Percentiles rank a stretch among this genome's conserved stretches.
phyloP scores from a whole-genome alignment of 1,140 invertebrate species.

The Drosophila littoralis region DNA sequence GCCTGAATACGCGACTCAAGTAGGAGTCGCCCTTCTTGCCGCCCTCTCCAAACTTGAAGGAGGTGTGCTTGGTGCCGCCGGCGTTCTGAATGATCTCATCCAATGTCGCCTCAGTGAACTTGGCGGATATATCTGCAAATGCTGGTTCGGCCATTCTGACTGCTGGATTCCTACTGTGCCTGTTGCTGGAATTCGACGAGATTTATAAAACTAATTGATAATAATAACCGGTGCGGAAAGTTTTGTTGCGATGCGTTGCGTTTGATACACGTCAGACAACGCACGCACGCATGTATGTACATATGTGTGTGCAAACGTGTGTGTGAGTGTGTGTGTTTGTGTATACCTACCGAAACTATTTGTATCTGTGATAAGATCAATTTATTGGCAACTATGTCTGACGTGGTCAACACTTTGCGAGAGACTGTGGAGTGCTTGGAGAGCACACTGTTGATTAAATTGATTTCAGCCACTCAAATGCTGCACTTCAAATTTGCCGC shows the following conservation, averaged over 20 bases:
- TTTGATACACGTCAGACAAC: conserved; percentile 57
- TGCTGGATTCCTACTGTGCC: conserved; percentile 14
- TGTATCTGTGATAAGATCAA: conserved; percentile 25
- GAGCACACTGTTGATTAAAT: not conserved
- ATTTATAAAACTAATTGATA: conserved; percentile 20
- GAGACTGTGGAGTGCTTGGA: not conserved
- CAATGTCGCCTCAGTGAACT: conserved; percentile 85
- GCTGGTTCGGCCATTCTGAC: conserved; percentile 49
- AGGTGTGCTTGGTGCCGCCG: conserved; percentile 83
- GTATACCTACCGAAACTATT: conserved; percentile 14
- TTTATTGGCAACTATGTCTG: conserved; percentile 18
- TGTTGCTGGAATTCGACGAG: not conserved
- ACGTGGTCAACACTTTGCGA: conserved; percentile 17
- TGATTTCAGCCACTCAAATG: not conserved
- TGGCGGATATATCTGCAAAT: conserved; percentile 72
- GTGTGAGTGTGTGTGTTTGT: not conserved
- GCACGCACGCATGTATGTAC: not conserved
- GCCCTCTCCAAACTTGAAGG: conserved; percentile 85
- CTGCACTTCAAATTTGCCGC: conserved; percentile 28
- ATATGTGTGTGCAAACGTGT: not conserved
- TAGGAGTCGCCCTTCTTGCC: conserved; percentile 88
- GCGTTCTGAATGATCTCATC: conserved; percentile 83
- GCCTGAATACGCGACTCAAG: conserved; percentile 86
- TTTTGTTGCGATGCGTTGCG: conserved; percentile 1
- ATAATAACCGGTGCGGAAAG: not conserved